phyloP scores from a whole-genome alignment of 2,888 invertebrate species.

The Hirtodrosophila confusa region DNA sequence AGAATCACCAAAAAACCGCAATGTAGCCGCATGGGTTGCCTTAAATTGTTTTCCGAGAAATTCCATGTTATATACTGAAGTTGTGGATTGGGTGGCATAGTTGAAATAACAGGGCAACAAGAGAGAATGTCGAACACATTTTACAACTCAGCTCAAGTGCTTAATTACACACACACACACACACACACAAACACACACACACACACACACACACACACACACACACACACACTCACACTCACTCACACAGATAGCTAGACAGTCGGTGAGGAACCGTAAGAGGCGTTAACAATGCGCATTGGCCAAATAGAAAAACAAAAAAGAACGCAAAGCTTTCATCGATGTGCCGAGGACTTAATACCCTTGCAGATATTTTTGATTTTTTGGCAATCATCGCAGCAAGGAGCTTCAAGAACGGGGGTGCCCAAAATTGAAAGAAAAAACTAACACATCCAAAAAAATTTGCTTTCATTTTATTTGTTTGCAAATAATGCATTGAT shows the following conservation, averaged over 20 bases:
- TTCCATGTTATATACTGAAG: slow-evolving; percentile 31
- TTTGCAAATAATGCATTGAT: no score
- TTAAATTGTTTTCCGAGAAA: slow-evolving; percentile 77
- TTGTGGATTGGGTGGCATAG: neutral
- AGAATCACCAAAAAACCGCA: slow-evolving; percentile 39
- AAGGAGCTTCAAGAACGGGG: no score
- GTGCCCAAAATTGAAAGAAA: no score
- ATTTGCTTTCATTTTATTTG: no score
- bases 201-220: slow-evolving; percentile 32
- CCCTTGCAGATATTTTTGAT: no score
- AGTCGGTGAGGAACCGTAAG: neutral
- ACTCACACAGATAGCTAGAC: slow-evolving; percentile 12
- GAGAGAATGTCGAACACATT: slow-evolving; percentile 63
- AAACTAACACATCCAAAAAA: no score
- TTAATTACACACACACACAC: slow-evolving; percentile 60
- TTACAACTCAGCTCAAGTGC: slow-evolving; percentile 78
- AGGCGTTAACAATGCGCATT: slow-evolving; percentile 57
- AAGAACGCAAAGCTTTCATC: no score
- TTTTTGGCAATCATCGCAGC: no score
- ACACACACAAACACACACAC: neutral
- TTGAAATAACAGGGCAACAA: slow-evolving; percentile 3
- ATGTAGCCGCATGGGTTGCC: slow-evolving; percentile 61
- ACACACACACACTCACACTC: slow-evolving; percentile 16
- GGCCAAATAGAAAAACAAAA: slow-evolving; percentile 30
- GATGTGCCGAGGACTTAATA: no score